Conservation (phyloP, 2,797 vertebrate species). For the Notolepis coatsorum region DNA sequence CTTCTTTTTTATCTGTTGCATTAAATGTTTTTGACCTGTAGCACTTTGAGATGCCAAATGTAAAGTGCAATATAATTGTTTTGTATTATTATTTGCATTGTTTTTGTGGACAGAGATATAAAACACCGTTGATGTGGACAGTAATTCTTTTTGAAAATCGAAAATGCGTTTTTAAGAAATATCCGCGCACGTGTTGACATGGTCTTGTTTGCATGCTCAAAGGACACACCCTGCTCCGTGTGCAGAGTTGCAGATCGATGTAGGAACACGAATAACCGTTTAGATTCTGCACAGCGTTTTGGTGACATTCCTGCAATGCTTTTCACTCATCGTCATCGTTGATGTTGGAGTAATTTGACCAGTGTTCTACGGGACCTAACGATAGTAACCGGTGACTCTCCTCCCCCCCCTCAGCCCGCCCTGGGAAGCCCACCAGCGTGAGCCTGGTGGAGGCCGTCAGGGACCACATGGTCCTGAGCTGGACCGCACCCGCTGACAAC, state of each 20-base stretch:
- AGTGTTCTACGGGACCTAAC: not conserved
- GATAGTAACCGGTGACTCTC: slow-evolving; percentile 8
- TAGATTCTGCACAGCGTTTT: slow-evolving; percentile 7
- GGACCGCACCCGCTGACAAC: slow-evolving; percentile 84
- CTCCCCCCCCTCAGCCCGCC: slow-evolving; percentile 78
- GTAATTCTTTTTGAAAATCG: no score
- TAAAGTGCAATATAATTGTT: no score
- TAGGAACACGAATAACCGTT: slow-evolving; percentile 14
- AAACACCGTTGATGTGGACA: no score
- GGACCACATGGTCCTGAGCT: slow-evolving; percentile 92
- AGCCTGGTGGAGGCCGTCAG: slow-evolving; percentile 87
- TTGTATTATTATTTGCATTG: no score
- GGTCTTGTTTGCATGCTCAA: slow-evolving; percentile 16
- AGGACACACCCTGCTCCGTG: slow-evolving; percentile 36
- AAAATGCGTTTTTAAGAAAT: no score
- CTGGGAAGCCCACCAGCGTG: slow-evolving; percentile 85
- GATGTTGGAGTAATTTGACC: no score
- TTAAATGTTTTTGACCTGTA: no score
- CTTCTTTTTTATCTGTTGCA: no score
- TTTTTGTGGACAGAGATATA: no score
- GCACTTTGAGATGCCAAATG: no score
- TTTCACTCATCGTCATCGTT: not conserved
- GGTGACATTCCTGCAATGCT: not conserved
- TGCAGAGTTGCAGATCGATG: no score
- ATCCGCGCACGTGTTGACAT: slow-evolving; percentile 12